Percentiles rank a stretch among this genome's conserved stretches.
These are phyloP conservation scores for Triplophysa dalaica DNA, from an alignment of 2,113 vertebrate species.

Conservation along the genomic window DNA sequence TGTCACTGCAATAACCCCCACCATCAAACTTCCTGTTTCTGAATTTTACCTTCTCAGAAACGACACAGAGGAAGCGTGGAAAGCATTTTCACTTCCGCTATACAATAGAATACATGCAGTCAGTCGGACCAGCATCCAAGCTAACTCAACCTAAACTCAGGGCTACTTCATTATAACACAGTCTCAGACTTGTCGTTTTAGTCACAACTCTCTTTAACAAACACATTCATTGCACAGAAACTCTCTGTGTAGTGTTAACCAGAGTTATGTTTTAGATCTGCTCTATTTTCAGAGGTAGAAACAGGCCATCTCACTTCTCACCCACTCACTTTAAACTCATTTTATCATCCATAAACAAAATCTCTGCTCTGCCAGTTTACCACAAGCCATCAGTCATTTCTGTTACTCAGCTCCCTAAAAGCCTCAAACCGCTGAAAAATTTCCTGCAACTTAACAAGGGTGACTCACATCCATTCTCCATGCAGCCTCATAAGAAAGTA, in stretches of 20 bases:
- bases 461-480: not conserved
- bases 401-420: not conserved
- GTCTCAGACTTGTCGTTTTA: not conserved
- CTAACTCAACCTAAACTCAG: not conserved
- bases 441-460: not conserved
- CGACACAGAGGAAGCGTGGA: constrained; percentile 62
- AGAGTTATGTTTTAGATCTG: constrained; percentile 7
- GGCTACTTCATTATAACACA: not conserved
- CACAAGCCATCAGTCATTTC: not conserved
- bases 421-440: not conserved
- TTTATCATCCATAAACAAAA: constrained; percentile 12
- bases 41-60: constrained; percentile 54
- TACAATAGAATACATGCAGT: constrained; percentile 9
- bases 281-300: constrained; percentile 31
- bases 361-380: not conserved
- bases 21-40: constrained; percentile 51
- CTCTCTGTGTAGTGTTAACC: not conserved
- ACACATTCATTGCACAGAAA: not conserved
- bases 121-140: constrained; percentile 30
- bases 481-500: no score
- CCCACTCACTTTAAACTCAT: constrained; percentile 25
- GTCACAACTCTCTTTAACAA: not conserved
- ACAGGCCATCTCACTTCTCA: constrained; percentile 9
- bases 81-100: constrained; percentile 58
- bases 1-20: constrained; percentile 24